These are phyloP conservation scores for Ctenopoma multispine DNA, from an alignment of 2,797 vertebrate genomes.

Conservation along the genomic window DNA sequence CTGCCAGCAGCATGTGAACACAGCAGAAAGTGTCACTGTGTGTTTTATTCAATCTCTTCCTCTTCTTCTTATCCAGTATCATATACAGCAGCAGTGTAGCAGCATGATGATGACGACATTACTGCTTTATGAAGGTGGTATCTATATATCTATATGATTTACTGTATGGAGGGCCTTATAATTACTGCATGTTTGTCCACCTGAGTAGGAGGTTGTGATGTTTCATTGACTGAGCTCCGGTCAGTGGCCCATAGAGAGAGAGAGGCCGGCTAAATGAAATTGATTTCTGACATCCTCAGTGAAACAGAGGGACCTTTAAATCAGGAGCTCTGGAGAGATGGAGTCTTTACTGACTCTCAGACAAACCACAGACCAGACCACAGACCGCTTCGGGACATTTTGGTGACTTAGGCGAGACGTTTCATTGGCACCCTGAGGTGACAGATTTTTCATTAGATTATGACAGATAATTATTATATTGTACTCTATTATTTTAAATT, in stretches of 20 bases:
- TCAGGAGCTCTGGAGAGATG: constrained; percentile 1
- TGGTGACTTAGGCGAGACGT: too few species aligned
- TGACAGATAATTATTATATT: too few species aligned
- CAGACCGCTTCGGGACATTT: too few species aligned
- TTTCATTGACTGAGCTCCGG: constrained; percentile 21
- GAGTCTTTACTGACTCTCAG: constrained; percentile 1
- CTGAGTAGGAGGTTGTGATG: neutral
- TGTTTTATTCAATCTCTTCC: too few species aligned
- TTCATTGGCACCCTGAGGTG: neutral
- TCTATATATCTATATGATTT: constrained; percentile 43
- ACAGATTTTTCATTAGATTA: neutral
- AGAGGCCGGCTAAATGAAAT: constrained; percentile 25
- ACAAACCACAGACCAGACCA: neutral
- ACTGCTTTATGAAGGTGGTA: neutral
- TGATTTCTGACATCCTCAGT: constrained; percentile 30
- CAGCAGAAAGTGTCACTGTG: neutral
- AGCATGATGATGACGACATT: neutral
- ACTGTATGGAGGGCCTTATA: constrained; percentile 6
- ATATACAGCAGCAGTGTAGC: neutral
- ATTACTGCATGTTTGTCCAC: constrained; percentile 10
- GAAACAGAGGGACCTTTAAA: constrained; percentile 25
- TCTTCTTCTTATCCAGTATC: neutral
- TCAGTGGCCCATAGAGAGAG: constrained; percentile 25
- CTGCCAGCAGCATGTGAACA: neutral
- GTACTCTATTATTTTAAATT: neutral